Base-by-base conservation (phyloP, 2,888 invertebrate species). In the Lutraria lutraria region DNA sequence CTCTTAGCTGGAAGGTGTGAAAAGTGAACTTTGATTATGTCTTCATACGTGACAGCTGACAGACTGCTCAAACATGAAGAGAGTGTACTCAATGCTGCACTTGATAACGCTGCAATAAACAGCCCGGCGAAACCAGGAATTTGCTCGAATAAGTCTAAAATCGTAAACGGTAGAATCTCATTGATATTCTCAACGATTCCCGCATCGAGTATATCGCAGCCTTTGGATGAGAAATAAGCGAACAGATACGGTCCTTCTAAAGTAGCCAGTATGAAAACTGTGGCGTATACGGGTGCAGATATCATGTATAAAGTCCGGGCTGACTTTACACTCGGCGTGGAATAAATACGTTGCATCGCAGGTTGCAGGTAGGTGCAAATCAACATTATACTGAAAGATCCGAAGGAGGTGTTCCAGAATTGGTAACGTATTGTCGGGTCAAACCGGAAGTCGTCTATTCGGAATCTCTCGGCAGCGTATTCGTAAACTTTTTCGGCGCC, bases 101-200 rank as follows among this genome's bases (percentile, higher is more conserved):
- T 90, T 0, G 88, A 90, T 2, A 90, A 56, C 12, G 90, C 85
- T 19, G 90, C 90, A 15, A 88, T 83, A 43, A 90, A 90, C 34
- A 90, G 29, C 12, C 90, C 90, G 0, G 90, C 60, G 16, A 90
- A 53, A 21, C 90, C 88, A 0, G 90, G 90, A 19, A 63, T 56
- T 15, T 85, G 25, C 0, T 80, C 19, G 29, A 90, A 90, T 29
- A 90, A n/a, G 19, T 90, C 88, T 19, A 85, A 8, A 21, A 89
- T 84, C 8, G 89, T 83, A 12, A 85, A 79, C 19, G 90, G 87
- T 21, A 85, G 80, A 16, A 90, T 82, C 60, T 85, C 87, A 34
- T 90, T 90, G 25, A 89, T 81, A 56, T 88, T 87, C 2, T 19
- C 29, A 6, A 90, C 81, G 63, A 85, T 53, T 25, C 85, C 87